Percentiles rank a stretch among this genome's conserved stretches.
phyloP scores from a whole-genome alignment of 1,140 invertebrate species.

The Trialeurodes vaporariorum region DNA sequence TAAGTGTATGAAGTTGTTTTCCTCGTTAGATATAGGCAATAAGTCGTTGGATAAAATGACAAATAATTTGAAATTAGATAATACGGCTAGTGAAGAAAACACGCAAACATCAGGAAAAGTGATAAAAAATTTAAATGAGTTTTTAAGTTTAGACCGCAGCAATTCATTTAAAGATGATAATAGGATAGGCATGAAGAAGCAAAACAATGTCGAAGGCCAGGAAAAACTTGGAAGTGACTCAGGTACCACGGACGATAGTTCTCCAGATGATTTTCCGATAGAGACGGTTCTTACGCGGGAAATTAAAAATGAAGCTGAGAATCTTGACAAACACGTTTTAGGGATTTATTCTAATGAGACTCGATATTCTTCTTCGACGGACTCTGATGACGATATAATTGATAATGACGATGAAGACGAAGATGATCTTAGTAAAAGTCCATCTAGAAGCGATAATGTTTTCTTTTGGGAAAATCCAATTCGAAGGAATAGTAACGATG shows the following conservation, averaged over 20 bases:
- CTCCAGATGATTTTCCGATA: conserved; percentile 68
- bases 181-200: conserved; percentile 30
- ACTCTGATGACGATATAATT: conserved; percentile 14
- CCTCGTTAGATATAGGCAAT: conserved; percentile 41
- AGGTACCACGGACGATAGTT: conserved; percentile 38
- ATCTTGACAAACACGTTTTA: conserved; percentile 65
- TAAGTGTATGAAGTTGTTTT: conserved; percentile 35
- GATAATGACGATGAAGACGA: no score
- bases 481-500: not conserved
- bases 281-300: conserved; percentile 73
- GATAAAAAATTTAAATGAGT: conserved; percentile 73
- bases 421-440: not conserved
- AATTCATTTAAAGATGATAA: conserved; percentile 22
- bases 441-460: conserved; percentile 39
- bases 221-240: conserved; percentile 21
- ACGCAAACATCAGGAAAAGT: conserved; percentile 38
- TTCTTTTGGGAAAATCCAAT: conserved; percentile 67
- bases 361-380: not conserved
- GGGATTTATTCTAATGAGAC: conserved; percentile 30
- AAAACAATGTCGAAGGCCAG: conserved; percentile 30
- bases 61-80: no score
- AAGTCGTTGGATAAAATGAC: no score
- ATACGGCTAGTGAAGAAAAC: not conserved
- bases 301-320: conserved; percentile 63
- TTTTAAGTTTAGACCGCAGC: conserved; percentile 51